Conservation (phyloP, 1,140 invertebrate species). For the Lepidurus couesii region DNA sequence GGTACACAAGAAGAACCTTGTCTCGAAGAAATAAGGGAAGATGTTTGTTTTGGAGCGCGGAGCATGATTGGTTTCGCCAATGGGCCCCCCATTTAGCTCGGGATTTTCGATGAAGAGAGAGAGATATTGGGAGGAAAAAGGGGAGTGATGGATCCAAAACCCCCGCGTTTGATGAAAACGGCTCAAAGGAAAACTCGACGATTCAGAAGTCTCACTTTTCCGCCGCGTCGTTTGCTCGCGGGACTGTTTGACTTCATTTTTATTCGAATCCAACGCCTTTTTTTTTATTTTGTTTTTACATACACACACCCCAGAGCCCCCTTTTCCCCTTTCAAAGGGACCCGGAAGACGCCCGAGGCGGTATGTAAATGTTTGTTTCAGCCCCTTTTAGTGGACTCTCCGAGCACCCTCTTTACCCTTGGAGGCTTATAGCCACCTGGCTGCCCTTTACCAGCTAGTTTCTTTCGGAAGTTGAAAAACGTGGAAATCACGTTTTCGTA, state of each 20-base stretch:
- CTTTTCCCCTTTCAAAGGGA: background rate
- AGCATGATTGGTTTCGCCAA: conserved; percentile 16
- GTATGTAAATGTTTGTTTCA: conserved; percentile 17
- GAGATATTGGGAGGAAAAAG: too few relatives aligned
- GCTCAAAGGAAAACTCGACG: background rate
- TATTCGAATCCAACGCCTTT: background rate
- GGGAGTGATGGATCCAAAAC: background rate
- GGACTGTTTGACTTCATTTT: conserved; percentile 7
- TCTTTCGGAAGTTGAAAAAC: background rate
- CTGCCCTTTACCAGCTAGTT: background rate
- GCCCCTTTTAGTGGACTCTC: conserved; percentile 3
- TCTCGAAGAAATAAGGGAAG: background rate
- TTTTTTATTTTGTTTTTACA: background rate
- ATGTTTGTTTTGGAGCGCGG: background rate
- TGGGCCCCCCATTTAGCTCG: background rate
- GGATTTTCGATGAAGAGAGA: background rate
- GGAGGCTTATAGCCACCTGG: background rate
- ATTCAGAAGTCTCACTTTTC: conserved; percentile 10
- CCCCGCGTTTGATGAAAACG: background rate
- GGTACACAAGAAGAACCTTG: background rate
- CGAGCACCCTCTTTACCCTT: conserved; percentile 5
- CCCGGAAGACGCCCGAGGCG: background rate
- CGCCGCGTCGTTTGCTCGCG: conserved; percentile 1
- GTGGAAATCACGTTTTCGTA: background rate
- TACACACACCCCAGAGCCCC: background rate